Conservation (phyloP, 2,888 invertebrate genomes). For the Lampropteryx suffumata region DNA sequence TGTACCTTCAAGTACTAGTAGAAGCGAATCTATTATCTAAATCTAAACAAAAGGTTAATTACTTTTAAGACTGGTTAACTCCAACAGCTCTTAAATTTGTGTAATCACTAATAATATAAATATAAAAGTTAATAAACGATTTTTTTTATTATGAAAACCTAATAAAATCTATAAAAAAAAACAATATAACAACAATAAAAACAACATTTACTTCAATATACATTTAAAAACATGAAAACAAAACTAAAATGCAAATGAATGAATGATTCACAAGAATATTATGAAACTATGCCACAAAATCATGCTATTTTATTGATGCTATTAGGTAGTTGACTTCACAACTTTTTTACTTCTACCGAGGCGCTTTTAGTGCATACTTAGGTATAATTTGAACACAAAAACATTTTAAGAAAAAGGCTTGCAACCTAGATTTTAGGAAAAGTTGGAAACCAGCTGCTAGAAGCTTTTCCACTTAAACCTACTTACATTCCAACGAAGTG, state of each 20-base stretch:
- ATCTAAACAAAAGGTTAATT: conserved; percentile 23
- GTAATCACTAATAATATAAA: conserved; percentile 14
- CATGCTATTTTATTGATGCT: too few relatives aligned
- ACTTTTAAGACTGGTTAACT: conserved; percentile 20
- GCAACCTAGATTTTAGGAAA: not conserved
- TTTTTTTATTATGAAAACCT: too few relatives aligned
- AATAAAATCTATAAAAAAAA: conserved; percentile 8
- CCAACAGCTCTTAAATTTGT: conserved; percentile 16
- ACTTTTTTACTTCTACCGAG: too few relatives aligned
- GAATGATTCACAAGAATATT: too few relatives aligned
- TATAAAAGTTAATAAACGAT: too few relatives aligned
- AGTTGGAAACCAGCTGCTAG: not conserved
- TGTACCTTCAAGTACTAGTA: not conserved
- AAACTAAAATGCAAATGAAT: too few relatives aligned
- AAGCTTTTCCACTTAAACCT: conserved; percentile 1
- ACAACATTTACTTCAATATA: too few relatives aligned
- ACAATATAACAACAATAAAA: not conserved
- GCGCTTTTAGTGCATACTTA: too few relatives aligned
- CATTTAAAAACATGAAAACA: too few relatives aligned
- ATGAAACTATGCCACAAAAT: too few relatives aligned
- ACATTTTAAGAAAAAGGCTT: not conserved
- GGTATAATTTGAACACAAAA: too few relatives aligned
- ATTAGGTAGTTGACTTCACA: too few relatives aligned
- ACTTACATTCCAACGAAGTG: conserved; percentile 75
- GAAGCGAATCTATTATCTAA: conserved; percentile 17